Percentiles rank a stretch among this genome's conserved stretches.
These are phyloP conservation scores for Mystacides longicornis DNA, from an alignment of 2,888 invertebrate species.

Conservation along the genomic window DNA sequence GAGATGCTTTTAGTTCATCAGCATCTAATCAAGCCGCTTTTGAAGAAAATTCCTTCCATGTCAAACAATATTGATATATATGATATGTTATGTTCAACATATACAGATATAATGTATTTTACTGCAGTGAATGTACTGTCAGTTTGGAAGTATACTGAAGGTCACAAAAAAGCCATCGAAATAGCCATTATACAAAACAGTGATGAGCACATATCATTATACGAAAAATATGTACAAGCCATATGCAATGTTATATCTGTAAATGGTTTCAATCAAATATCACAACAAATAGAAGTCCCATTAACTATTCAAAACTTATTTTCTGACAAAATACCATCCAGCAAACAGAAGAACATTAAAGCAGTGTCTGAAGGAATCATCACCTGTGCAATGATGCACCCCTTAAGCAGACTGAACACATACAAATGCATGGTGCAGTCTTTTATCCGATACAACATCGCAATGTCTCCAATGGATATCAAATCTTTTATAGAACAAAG, in stretches of 20 bases:
- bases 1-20: conserved; percentile 57
- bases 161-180: conserved; percentile 58
- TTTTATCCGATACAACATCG: conserved; percentile 42
- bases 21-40: conserved; percentile 55
- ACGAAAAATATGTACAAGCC: conserved; percentile 62
- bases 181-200: conserved; percentile 61
- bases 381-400: conserved; percentile 53
- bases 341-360: conserved; percentile 48
- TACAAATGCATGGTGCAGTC: conserved; percentile 57
- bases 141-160: conserved; percentile 61
- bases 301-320: conserved; percentile 50
- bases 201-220: conserved; percentile 64
- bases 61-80: conserved; percentile 52
- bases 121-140: conserved; percentile 61
- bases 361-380: conserved; percentile 53
- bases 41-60: conserved; percentile 53
- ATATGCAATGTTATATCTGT: conserved; percentile 67
- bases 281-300: conserved; percentile 55
- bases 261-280: conserved; percentile 61
- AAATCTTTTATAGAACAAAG: conserved; percentile 47
- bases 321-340: conserved; percentile 48
- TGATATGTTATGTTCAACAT: conserved; percentile 58
- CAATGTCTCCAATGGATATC: conserved; percentile 36
- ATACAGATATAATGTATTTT: conserved; percentile 60
- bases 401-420: conserved; percentile 53